A percentile compares a stretch with the other conserved stretches of the same genome.
phyloP scores from a whole-genome alignment of 2,113 vertebrate genomes.

The Podilymbus podiceps region DNA sequence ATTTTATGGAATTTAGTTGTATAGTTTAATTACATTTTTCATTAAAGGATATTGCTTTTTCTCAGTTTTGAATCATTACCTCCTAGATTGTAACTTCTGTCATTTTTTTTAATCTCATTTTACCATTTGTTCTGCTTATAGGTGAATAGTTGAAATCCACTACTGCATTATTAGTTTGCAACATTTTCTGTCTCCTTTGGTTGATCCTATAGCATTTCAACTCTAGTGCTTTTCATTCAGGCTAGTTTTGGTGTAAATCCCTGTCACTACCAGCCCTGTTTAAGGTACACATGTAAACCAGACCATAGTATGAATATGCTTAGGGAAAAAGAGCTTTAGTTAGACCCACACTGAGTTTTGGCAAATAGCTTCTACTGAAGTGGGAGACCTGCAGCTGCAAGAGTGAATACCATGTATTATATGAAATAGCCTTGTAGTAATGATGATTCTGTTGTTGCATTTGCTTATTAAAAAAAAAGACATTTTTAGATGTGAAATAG shows the following conservation, averaged over 20 bases:
- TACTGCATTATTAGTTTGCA: background rate
- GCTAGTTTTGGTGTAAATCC: background rate
- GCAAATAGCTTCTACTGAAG: background rate
- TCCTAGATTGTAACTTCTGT: background rate
- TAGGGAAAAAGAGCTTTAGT: background rate
- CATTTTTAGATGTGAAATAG: background rate
- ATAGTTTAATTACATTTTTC: background rate
- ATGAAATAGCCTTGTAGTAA: background rate
- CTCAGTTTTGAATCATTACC: background rate
- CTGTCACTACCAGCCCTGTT: background rate
- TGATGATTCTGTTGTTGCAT: background rate
- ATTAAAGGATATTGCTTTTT: background rate
- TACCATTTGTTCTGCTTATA: background rate
- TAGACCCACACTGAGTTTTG: background rate
- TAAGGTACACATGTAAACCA: background rate
- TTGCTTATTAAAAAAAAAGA: background rate
- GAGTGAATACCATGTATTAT: background rate
- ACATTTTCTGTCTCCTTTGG: background rate
- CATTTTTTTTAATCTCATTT: background rate
- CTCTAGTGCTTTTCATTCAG: background rate
- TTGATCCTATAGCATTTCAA: background rate
- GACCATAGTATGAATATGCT: fast-evolving
- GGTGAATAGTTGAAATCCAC: background rate
- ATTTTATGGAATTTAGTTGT: background rate
- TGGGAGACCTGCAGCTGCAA: background rate